Base-by-base conservation (phyloP, 1,140 invertebrate genomes). In the Scaptodrosophila lebanonensis region DNA sequence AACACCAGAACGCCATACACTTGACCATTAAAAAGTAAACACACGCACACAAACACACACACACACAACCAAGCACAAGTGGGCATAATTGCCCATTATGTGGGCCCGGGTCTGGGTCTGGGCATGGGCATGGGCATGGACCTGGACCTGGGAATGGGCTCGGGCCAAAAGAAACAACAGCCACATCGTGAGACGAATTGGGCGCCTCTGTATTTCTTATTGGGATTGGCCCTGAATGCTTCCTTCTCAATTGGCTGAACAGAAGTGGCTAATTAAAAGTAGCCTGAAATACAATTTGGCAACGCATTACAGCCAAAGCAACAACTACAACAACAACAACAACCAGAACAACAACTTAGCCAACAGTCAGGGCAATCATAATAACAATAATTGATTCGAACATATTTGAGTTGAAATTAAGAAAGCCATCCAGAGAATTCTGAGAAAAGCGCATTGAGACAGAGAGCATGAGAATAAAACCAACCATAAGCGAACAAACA, bases 1-100 rank as follows among this genome's bases (percentile, higher is more conserved):
- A 64, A 53, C 53, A 60, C 48, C 64, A 51, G 32, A 36, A 25
- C 22, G 40, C 18, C 12, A 69, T 64, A 66, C 68, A 77, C 73
- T 77, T 79, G 73, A 73, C 68, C 68, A 68, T 65, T 59, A 47
- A 71, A 67, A 71, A 64, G 57, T 62, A 65, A 66, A 62, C 56
- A 30, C 27, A 53, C 11, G 38, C 17, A 33, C n/a, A 35, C 35
- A 12, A 11, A 25, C 18, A 32, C 8, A 53, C 6, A 29, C 13
- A 29, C 12, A 33, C 20, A 20, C 36, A 39, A 29, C 25, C 44
- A 52, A 15, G 9, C 27, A 52, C 62, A 79, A 79, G 73, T 79
- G 68, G 64, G 44, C 68, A 70, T 79, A 79, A 77, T 77, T 72
- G 73, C 64, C 49, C 73, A 68, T 77, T 79, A 77, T 68, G 60